Evolutionary conservation across 1,140 invertebrate genomes (phyloP), one percentile per base, ranked within the genome.

Genomic region (Hestina assimilis): DNA sequence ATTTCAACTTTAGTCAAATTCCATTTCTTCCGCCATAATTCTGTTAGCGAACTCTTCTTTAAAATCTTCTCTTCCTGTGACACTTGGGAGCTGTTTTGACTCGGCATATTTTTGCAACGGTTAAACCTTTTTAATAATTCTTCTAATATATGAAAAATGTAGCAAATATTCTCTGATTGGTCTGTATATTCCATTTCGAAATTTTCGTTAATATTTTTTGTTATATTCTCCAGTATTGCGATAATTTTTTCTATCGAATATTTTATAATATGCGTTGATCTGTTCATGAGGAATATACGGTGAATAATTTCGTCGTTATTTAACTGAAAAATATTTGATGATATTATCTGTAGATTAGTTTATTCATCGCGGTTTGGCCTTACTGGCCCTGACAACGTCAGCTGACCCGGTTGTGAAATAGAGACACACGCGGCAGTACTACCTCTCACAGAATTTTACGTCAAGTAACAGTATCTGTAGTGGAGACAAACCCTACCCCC

Each of bases 11-110:
- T 71, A 4, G 50, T 59, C 1, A 65, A 56, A 69, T 77, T 77
- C 80, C 80, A 86, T 53, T 75, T 79, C 31, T 61, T 75, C 29
- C 72, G 46, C 83, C 81, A 87, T 8, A 84, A 66, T 8, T 84
- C 78, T 0, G 71, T 69, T 19, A 85, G 38, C 0, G 65, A 68
- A 59, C 69, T 81, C 9, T 59, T 75, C 45, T 71, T 83, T 2
- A 79, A 55, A n/a, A 54, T 24, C 33, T 21, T 63, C 0, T 69
- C 71, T 0, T 68, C 67, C 43, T 78, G 67, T 0, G 70, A 68
- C 4, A 19, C 43, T 24, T 79, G 77, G 0, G 63, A 63, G 11
- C 46, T 68, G 1, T 12, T 47, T 45, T 75, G 69, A 20, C 57
- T 72, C 11, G 8, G 28, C 15, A 17, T 12, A 23, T 6, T 24